Percentiles rank a stretch among this genome's conserved stretches.
These are phyloP conservation scores for Aythya baeri DNA, from an alignment of 2,113 vertebrate species.

Conservation along the genomic window DNA sequence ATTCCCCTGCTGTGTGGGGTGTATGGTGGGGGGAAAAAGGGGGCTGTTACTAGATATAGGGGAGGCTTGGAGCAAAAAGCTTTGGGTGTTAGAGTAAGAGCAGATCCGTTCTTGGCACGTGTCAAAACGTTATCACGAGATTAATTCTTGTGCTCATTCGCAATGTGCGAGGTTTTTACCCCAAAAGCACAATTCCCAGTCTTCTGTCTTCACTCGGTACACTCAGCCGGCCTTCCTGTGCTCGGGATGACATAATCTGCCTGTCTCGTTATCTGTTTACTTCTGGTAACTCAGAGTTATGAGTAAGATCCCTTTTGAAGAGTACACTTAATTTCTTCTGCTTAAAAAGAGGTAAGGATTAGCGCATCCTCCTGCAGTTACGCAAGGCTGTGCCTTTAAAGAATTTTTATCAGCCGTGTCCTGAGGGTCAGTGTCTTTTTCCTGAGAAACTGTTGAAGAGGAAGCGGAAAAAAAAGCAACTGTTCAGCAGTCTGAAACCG, in stretches of 20 bases:
- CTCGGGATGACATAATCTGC: background rate
- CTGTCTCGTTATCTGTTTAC: constrained; percentile 4
- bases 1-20: background rate
- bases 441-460: constrained; percentile 48
- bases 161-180: background rate
- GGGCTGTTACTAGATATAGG: background rate
- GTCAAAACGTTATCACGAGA: background rate
- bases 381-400: constrained; percentile 1
- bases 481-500: background rate
- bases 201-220: background rate
- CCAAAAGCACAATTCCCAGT: background rate
- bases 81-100: background rate
- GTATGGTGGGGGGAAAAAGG: background rate
- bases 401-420: background rate
- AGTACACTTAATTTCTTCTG: background rate
- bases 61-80: background rate
- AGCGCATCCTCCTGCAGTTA: background rate
- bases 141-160: background rate
- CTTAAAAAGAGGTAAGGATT: constrained; percentile 8
- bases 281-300: constrained; percentile 14
- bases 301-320: constrained; percentile 17
- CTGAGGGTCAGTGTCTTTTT: constrained; percentile 8
- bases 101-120: background rate
- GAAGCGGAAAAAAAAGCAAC: constrained; percentile 56
- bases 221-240: background rate